Base-by-base conservation (phyloP, 2,888 invertebrate species). In the Lasius fuliginosus region DNA sequence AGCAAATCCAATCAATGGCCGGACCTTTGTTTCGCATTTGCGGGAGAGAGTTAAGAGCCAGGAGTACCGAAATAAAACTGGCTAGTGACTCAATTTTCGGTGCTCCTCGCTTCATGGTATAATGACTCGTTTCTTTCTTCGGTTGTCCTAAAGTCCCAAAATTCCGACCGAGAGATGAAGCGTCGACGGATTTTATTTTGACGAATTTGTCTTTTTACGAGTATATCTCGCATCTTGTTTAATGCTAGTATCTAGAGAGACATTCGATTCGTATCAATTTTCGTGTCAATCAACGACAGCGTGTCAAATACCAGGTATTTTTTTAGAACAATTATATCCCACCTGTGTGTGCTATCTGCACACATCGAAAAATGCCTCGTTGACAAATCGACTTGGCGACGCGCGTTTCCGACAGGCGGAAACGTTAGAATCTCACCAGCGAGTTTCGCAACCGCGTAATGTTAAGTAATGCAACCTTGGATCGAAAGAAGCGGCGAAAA, bases 41-140 rank as follows among this genome's bases (percentile, higher is more conserved):
- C 88, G 18, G 73, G 86, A 89, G 87, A 87, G 82, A 83, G 89
- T 89, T 87, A 83, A 88, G 86, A 88, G 89, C 90, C 89, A 91
- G 92, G 85, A 89, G 77, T 86, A 88, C 89, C 89, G 91, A 92
- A 93, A 91, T 92, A 92, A 94, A 93, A 92, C 85, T 82, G 88
- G 84, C 82, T 92, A 94, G 93, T 93, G 93, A 92, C 93, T 94
- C 92, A 93, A 93, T 94, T 92, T 91, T 82, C 82, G 83, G 68
- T 82, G 49, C 53, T 84, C 65, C 60, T 62, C 64, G 62, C 56
- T 83, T 58, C 60, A 36, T 42, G 62, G 36, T 49, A 65, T 33
- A 62, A 75, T 60, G 23, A 60, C 18, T 82, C 67, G 67, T 82
- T 87, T 77, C 67, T 64, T 83, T 74, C 30, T 46, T 53, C 65